A percentile compares a stretch with the other conserved stretches of the same genome.
Conservation (phyloP, 1,140 invertebrate genomes). For the Neodiprion virginianus region DNA sequence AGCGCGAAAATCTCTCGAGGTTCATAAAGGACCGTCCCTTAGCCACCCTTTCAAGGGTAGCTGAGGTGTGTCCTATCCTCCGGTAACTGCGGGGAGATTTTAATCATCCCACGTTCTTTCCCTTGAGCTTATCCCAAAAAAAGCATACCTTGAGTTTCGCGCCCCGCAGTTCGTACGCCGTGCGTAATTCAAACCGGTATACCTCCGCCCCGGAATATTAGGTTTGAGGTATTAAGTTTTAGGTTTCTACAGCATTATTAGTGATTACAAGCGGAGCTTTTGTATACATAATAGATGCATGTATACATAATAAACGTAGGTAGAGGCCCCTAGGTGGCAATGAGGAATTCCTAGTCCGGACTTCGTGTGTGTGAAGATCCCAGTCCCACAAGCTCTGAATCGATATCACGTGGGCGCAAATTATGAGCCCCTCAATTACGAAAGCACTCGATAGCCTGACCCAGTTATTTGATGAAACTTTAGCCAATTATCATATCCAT, state of each 20-base stretch:
- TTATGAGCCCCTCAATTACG: too few species aligned
- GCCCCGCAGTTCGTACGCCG: neutral
- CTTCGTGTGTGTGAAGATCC: too few species aligned
- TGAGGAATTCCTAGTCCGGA: too few species aligned
- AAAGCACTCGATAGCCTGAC: too few species aligned
- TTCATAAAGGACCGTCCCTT: constrained; percentile 1
- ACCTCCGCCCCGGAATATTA: neutral
- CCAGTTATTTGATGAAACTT: too few species aligned
- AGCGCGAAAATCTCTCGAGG: neutral
- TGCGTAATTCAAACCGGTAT: neutral
- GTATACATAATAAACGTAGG: too few species aligned
- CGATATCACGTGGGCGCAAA: too few species aligned
- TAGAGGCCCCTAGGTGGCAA: too few species aligned
- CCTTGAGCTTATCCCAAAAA: neutral
- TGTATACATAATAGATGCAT: neutral
- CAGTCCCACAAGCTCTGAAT: too few species aligned
- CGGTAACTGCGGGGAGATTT: neutral
- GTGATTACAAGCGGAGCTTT: neutral
- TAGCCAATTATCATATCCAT: too few species aligned
- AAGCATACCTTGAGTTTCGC: neutral
- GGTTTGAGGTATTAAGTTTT: neutral
- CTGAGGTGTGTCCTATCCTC: neutral
- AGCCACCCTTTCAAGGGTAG: neutral
- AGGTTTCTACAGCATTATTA: neutral
- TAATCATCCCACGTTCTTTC: neutral